phyloP scores from a whole-genome alignment of 2,113 vertebrate genomes.

The Dicaeum eximium region DNA sequence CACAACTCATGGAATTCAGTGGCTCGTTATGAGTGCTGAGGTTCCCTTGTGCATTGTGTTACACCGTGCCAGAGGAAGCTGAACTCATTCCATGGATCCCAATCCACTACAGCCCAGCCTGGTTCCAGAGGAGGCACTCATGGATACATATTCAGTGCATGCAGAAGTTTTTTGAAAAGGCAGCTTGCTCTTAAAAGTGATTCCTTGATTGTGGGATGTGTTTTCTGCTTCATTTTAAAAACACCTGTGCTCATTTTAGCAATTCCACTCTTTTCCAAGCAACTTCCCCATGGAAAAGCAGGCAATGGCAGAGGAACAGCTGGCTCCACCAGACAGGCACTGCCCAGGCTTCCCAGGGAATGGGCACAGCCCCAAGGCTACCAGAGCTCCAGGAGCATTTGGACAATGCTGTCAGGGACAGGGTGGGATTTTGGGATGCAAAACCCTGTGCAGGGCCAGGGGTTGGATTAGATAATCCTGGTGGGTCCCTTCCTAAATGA shows the following conservation, averaged over 20 bases:
- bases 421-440: neutral
- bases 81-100: neutral
- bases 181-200: neutral
- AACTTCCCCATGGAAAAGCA: neutral
- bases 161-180: neutral
- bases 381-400: neutral
- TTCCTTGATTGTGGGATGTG: neutral
- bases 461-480: neutral
- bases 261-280: neutral
- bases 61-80: neutral
- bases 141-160: neutral
- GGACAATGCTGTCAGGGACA: neutral
- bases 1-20: neutral
- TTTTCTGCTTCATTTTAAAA: neutral
- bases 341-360: neutral
- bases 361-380: neutral
- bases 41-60: neutral
- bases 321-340: neutral
- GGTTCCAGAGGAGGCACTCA: neutral
- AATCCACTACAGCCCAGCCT: neutral
- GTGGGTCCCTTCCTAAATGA: neutral
- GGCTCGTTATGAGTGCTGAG: neutral
- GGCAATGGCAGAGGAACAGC: neutral
- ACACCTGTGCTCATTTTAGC: neutral
- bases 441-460: neutral